A percentile compares a stretch with the other conserved stretches of the same genome.
Conservation (phyloP, 2,797 vertebrate genomes). For the Hoplostethus mediterraneus region DNA sequence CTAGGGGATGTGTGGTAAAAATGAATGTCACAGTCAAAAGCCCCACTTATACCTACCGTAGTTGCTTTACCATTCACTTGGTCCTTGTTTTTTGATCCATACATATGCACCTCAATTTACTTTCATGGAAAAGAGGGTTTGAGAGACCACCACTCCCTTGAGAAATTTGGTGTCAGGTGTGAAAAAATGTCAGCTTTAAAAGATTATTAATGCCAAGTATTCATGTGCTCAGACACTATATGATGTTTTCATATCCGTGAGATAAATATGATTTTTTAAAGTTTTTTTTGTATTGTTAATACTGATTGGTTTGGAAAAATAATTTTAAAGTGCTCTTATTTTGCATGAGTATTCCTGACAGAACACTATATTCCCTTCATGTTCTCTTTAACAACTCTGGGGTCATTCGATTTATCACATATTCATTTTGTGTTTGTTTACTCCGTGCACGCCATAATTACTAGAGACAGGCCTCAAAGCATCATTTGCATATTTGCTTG, state of each 20-base stretch:
- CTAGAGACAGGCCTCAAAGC: not conserved
- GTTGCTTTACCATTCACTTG: too few relatives aligned
- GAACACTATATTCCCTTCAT: not conserved
- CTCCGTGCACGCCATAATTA: slow-evolving; percentile 27
- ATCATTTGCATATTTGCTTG: slow-evolving; percentile 40
- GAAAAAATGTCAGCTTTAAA: not conserved
- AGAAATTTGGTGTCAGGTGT: not conserved
- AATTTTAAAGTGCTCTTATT: not conserved
- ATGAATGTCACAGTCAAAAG: too few relatives aligned
- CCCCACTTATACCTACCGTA: too few relatives aligned
- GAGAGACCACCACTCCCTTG: not conserved
- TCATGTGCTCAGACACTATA: not conserved
- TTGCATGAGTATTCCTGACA: slow-evolving; percentile 15
- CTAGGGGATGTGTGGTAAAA: not conserved
- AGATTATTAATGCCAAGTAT: not conserved
- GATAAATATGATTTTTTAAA: too few relatives aligned
- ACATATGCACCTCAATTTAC: not conserved
- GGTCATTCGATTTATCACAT: slow-evolving; percentile 11
- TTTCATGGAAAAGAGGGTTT: not conserved
- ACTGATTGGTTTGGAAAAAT: not conserved
- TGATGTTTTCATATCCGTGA: not conserved
- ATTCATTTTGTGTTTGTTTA: slow-evolving; percentile 22
- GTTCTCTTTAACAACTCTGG: not conserved
- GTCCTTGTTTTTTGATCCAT: too few relatives aligned
- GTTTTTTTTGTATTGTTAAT: too few relatives aligned